Evolutionary conservation across 2,797 vertebrate species (phyloP).

Genomic region (Halcyon chelicuti): DNA sequence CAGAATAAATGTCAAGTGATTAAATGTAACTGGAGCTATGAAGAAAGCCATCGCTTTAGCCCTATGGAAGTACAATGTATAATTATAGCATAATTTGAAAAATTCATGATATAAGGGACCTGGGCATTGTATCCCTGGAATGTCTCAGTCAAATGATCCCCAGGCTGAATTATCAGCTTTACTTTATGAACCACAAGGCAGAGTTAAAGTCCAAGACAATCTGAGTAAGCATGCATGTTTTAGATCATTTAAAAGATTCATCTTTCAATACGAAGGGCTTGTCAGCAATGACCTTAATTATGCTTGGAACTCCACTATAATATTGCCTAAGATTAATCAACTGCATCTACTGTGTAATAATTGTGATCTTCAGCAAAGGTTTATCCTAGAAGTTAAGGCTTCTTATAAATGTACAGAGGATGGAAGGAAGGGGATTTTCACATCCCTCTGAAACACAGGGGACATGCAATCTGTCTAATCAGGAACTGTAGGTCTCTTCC

Average conservation of each 20-base stretch:
- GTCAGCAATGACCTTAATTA: background rate
- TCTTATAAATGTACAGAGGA: background rate
- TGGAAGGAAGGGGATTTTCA: background rate
- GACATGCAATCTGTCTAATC: background rate
- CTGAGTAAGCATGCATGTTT: background rate
- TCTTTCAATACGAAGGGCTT: background rate
- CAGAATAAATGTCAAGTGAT: background rate
- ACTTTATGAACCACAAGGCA: background rate
- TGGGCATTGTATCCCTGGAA: background rate
- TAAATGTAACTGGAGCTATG: background rate
- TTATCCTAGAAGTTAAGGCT: background rate
- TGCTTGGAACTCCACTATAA: background rate
- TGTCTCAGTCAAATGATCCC: background rate
- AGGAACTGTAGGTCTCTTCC: background rate
- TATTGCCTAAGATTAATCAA: background rate
- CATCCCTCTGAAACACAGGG: background rate
- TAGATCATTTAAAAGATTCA: background rate
- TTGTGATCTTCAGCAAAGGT: background rate
- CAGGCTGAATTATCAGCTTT: background rate
- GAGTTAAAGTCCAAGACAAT: background rate
- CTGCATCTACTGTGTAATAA: background rate
- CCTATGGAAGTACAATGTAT: background rate
- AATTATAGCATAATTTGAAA: background rate
- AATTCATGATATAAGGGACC: background rate
- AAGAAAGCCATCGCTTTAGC: background rate